Conservation (phyloP, 2,113 vertebrate species). For the Alethe castanea region DNA sequence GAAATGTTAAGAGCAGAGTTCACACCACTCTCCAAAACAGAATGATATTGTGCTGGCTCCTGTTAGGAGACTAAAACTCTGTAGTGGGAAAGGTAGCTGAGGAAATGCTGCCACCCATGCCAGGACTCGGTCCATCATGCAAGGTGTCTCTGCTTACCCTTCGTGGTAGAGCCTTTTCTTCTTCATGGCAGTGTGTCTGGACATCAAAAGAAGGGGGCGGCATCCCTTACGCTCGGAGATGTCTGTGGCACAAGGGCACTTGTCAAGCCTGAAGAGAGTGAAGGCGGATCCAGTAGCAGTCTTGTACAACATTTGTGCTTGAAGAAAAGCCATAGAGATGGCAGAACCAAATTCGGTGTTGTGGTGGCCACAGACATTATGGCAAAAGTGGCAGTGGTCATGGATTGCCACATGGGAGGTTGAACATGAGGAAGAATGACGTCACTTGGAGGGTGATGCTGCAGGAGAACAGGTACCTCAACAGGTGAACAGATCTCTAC, state of each 20-base stretch:
- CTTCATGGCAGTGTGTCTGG: background rate
- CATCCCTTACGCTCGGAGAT: background rate
- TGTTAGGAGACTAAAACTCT: background rate
- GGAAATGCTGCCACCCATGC: background rate
- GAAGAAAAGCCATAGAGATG: background rate
- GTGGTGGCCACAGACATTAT: fast-evolving
- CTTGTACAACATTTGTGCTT: background rate
- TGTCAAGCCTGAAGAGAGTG: background rate
- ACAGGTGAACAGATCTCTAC: background rate
- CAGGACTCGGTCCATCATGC: background rate
- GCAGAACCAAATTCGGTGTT: background rate
- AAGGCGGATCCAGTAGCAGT: background rate
- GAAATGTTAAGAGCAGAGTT: background rate
- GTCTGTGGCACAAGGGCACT: background rate
- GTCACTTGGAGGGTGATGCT: background rate
- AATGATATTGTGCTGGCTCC: background rate
- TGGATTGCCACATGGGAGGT: background rate
- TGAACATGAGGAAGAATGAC: background rate
- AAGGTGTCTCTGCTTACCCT: background rate
- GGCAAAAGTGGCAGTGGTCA: background rate
- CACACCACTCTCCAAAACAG: background rate
- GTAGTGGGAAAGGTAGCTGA: background rate
- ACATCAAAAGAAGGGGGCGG: background rate
- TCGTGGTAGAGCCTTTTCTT: background rate
- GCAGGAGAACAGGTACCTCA: background rate